Evolutionary conservation across 2,113 vertebrate species (phyloP), one percentile per base, ranked within the genome.

Genomic region (Ameiurus melas): DNA sequence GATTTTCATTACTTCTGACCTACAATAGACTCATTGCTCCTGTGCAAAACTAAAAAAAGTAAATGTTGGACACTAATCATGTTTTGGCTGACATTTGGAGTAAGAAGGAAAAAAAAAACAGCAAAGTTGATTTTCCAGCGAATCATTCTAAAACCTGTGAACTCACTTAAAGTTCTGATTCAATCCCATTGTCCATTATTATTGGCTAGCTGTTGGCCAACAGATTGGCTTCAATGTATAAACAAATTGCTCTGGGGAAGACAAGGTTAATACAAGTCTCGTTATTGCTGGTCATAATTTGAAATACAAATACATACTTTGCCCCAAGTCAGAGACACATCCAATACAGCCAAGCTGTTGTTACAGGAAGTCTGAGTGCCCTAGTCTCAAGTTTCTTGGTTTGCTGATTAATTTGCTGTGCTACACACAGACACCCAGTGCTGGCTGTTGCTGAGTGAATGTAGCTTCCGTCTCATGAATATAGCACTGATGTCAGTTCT

Each of bases 401-500:
- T 85, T 64, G 73, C 84, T 88, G 58, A 83, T 64, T 62, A 64
- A 75, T 64, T 77, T 88, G 51, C 36, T 87, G n/a, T 68, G 16
- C 36, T 17, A 55, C 64, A 84, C 57, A 77, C 70, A 84, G 36
- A 62, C 82, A 60, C 75, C 47, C 64, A 55, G n/a, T 79, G 62
- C 20, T 51, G 13, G 60, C 12, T 75, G 66, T 17, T 14, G 43
- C 39, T 36, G 75, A 68, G 62, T 27, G 80, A 53, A 66, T 30
- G 43, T 81, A 55, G 43, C 60, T 53, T 30, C 58, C 25, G 25
- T 19, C 22, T 55, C 62, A 81, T 62, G 53, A 78, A 62, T 20
- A 62, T 78, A 66, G 85, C 84, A 81, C 90, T 91, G 78, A 90
- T 92, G 89, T 92, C 89, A 51, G 57, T 36, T 85, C 20, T 20